Evolutionary conservation across 2,888 invertebrate genomes (phyloP).

Genomic region (Leptothorax acervorum): DNA sequence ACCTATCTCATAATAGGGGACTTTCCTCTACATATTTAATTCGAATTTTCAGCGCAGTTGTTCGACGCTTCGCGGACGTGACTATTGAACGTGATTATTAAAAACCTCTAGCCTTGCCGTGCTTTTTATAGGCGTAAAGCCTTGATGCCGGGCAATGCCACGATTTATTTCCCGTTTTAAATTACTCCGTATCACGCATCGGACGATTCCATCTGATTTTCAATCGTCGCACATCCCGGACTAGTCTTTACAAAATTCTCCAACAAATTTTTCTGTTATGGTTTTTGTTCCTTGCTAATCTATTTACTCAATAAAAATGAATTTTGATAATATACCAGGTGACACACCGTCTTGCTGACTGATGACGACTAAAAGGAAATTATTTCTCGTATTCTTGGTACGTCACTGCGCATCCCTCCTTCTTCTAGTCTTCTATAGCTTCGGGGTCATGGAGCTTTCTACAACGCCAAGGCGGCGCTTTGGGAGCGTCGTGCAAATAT

Average conservation of each 20-base stretch:
- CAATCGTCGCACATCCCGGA: background rate
- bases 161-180: conserved; percentile 28
- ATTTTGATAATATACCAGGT: background rate
- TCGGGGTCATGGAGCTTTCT: background rate
- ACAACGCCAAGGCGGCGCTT: background rate
- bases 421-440: background rate
- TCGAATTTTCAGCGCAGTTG: background rate
- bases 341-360: background rate
- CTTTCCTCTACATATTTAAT: background rate
- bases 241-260: background rate
- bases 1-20: no score
- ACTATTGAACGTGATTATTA: background rate
- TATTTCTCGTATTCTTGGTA: background rate
- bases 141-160: background rate
- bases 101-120: conserved; percentile 1
- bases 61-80: background rate
- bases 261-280: background rate
- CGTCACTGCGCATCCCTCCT: background rate
- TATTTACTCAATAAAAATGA: background rate
- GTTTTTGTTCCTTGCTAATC: background rate
- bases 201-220: background rate
- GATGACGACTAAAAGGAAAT: background rate
- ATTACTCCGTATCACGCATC: background rate
- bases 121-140: conserved; percentile 34
- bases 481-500: background rate